Conservation (phyloP, 2,113 vertebrate species). For the Herpailurus yagouaroundi region DNA sequence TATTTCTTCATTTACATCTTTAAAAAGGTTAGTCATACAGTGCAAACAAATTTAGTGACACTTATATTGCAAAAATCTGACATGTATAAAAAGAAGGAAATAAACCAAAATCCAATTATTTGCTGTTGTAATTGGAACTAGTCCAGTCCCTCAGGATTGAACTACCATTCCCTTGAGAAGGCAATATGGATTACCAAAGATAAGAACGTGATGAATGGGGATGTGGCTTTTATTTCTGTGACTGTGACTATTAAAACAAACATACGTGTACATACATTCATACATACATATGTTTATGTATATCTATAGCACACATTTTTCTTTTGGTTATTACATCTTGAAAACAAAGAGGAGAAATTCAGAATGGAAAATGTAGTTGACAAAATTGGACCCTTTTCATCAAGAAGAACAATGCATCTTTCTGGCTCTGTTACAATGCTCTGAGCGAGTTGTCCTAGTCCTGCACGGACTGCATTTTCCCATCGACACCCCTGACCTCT, state of each 20-base stretch:
- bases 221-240: not conserved
- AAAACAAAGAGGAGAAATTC: slow-evolving; percentile 11
- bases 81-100: slow-evolving; percentile 40
- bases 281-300: not conserved
- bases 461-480: not conserved
- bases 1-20: not conserved
- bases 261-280: not conserved
- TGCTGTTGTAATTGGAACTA: slow-evolving; percentile 37
- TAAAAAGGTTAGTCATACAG: not conserved
- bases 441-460: not conserved
- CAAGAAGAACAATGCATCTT: not conserved
- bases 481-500: not conserved
- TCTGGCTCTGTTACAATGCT: not conserved
- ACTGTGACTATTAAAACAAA: not conserved
- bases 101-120: slow-evolving; percentile 45
- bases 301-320: not conserved
- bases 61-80: slow-evolving; percentile 16
- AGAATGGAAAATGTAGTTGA: not conserved
- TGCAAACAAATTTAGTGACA: not conserved
- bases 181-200: not conserved
- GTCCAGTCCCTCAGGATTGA: not conserved
- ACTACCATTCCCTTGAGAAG: not conserved
- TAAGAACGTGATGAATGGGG: not conserved
- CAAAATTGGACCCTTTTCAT: not conserved
- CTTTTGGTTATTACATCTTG: not conserved